Evolutionary conservation across 2,888 invertebrate genomes (phyloP).

Genomic region (Trichopria drosophilae): DNA sequence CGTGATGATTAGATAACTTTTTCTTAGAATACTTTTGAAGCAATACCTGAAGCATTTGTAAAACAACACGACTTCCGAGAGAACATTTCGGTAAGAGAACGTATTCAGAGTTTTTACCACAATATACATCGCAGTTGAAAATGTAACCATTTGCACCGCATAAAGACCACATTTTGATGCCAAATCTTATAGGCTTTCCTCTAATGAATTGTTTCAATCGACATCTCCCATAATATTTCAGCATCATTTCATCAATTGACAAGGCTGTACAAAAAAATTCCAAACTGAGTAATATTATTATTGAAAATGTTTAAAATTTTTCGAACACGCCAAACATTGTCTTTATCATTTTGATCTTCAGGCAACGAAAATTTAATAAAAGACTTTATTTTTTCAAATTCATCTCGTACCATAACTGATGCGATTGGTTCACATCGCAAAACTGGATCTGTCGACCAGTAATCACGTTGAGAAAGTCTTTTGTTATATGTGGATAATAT

Average conservation of each 20-base stretch:
- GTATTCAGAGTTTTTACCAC: slow-evolving; percentile 4
- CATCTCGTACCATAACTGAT: too few relatives aligned
- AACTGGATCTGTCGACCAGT: slow-evolving; percentile 1
- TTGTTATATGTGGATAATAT: slow-evolving; percentile 4
- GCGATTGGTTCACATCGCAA: too few relatives aligned
- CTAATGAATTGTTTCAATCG: slow-evolving; percentile 8
- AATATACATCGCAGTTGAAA: slow-evolving; percentile 21
- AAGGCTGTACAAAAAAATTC: slow-evolving; percentile 6
- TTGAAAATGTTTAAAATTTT: not conserved
- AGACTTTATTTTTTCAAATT: slow-evolving; percentile 5
- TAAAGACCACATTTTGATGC: slow-evolving; percentile 10
- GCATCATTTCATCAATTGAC: slow-evolving; percentile 12
- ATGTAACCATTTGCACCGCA: slow-evolving; percentile 1
- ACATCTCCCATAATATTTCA: slow-evolving; percentile 8
- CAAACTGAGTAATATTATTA: slow-evolving; percentile 7
- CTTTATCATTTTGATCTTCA: not conserved
- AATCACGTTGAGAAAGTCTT: too few relatives aligned
- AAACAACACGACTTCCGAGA: slow-evolving; percentile 12
- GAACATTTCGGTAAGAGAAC: slow-evolving; percentile 4
- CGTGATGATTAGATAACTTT: not conserved
- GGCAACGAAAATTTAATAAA: not conserved
- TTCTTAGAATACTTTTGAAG: not conserved
- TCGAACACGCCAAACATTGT: slow-evolving; percentile 10
- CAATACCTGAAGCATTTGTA: slow-evolving; percentile 2
- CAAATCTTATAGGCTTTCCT: slow-evolving; percentile 5